Evolutionary conservation across 2,113 vertebrate species (phyloP).

Genomic region (Vanacampus margaritifer): DNA sequence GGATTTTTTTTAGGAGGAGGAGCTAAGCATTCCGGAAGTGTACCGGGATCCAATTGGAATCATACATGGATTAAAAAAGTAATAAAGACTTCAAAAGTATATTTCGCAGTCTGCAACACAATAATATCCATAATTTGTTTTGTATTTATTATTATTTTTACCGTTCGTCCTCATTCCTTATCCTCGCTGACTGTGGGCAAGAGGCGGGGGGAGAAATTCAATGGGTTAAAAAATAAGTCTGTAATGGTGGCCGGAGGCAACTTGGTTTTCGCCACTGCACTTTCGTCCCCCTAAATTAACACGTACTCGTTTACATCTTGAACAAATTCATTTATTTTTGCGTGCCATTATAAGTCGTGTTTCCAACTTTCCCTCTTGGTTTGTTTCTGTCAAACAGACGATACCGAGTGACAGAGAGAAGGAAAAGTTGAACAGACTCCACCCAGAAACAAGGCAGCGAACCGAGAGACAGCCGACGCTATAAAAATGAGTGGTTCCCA

Average conservation of each 20-base stretch:
- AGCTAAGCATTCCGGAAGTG: background rate
- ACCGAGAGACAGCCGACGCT: constrained; percentile 67
- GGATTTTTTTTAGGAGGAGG: background rate
- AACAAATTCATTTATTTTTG: constrained; percentile 24
- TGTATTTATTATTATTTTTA: background rate
- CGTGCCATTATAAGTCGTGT: constrained; percentile 24
- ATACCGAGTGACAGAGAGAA: constrained; percentile 21
- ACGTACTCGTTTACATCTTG: background rate
- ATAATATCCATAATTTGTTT: background rate
- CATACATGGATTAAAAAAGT: background rate
- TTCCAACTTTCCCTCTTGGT: constrained; percentile 24
- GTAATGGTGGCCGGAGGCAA: background rate
- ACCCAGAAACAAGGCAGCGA: constrained; percentile 69
- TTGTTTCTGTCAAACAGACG: constrained; percentile 35
- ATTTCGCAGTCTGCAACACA: background rate
- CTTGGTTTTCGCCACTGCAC: background rate
- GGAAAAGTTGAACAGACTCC: constrained; percentile 62
- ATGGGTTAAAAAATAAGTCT: background rate
- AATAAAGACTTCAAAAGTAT: no score
- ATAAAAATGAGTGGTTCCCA: constrained; percentile 85
- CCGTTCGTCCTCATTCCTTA: background rate
- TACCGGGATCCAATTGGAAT: background rate
- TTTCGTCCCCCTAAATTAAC: background rate
- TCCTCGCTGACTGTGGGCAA: background rate
- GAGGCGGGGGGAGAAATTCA: background rate